Evolutionary conservation across 1,140 invertebrate species (phyloP).

Genomic region (Dermatophagoides farinae): DNA sequence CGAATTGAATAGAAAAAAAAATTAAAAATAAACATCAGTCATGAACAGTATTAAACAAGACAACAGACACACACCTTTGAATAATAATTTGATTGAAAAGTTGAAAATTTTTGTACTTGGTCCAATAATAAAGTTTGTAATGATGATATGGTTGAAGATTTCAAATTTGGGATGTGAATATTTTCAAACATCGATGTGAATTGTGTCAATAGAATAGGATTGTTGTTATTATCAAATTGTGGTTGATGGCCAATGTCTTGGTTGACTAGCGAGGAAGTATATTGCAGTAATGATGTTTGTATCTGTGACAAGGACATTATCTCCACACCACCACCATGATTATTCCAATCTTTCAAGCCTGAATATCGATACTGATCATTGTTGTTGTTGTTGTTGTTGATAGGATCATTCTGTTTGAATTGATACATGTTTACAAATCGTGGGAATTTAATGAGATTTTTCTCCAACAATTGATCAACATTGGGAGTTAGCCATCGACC

Average conservation of each 20-base stretch:
- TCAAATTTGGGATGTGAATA: not conserved
- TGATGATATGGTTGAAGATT: not conserved
- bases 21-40: not conserved
- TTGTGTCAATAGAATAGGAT: not conserved
- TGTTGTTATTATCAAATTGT: too few species aligned
- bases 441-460: constrained; percentile 47
- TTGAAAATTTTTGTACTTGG: not conserved
- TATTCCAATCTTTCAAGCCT: constrained; percentile 15
- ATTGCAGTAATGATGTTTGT: not conserved
- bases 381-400: constrained; percentile 36
- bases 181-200: not conserved
- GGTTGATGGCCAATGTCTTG: not conserved
- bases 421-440: constrained; percentile 75
- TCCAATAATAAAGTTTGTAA: not conserved
- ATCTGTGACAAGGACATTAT: not conserved
- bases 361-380: constrained; percentile 19
- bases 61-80: not conserved
- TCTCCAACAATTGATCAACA: constrained; percentile 59
- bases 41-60: not conserved
- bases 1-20: not conserved
- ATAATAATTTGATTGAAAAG: not conserved
- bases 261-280: not conserved
- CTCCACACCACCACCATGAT: not conserved
- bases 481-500: constrained; percentile 86
- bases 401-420: constrained; percentile 74